Conservation (phyloP, 2,113 vertebrate species). For the Chaetorhynchus papuensis region DNA sequence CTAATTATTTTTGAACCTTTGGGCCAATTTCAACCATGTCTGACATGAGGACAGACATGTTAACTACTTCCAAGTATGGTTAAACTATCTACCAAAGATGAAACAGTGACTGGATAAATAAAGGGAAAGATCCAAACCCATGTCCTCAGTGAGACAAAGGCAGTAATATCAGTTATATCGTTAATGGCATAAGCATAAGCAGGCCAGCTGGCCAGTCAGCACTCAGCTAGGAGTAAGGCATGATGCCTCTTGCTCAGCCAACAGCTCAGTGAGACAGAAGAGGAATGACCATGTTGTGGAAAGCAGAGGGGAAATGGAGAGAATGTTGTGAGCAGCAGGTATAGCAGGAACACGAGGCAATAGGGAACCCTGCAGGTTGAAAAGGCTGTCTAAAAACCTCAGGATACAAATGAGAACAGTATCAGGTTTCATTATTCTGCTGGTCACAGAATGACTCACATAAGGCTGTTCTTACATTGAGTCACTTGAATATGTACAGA, state of each 20-base stretch:
- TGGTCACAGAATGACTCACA: neutral
- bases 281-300: neutral
- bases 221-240: neutral
- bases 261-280: neutral
- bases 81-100: neutral
- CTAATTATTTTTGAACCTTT: neutral
- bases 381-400: neutral
- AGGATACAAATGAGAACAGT: neutral
- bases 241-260: neutral
- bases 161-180: neutral
- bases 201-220: neutral
- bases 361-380: neutral
- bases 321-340: neutral
- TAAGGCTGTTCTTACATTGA: neutral
- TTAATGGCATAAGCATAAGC: neutral
- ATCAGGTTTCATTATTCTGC: neutral
- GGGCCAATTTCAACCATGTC: neutral
- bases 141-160: neutral
- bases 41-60: neutral
- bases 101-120: neutral
- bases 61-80: neutral
- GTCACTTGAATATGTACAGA: neutral
- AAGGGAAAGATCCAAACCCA: neutral
- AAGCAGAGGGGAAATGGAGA: neutral
- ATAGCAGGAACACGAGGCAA: neutral